phyloP scores from a whole-genome alignment of 2,888 invertebrate genomes.

The Scrobipalpa costella region DNA sequence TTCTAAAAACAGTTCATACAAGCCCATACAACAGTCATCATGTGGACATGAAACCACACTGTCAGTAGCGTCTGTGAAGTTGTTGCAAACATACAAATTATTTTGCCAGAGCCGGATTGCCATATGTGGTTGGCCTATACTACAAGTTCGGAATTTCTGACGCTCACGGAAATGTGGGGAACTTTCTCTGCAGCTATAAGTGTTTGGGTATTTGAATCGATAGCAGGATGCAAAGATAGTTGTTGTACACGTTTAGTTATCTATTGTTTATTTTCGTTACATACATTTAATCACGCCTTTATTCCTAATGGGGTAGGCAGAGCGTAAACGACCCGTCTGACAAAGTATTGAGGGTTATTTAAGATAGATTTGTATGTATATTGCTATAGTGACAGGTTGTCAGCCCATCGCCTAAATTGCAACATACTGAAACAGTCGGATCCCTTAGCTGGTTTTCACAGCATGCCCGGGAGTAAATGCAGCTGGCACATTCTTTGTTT shows the following conservation, averaged over 20 bases:
- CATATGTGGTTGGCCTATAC: conserved; percentile 21
- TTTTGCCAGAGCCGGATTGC: conserved; percentile 25
- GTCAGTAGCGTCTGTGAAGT: conserved; percentile 22
- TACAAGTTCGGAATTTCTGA: conserved; percentile 7
- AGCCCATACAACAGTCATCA: conserved; percentile 15
- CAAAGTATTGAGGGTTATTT: too few species aligned
- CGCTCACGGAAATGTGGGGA: neutral
- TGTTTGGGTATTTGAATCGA: neutral
- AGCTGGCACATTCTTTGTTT: too few species aligned
- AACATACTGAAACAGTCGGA: too few species aligned
- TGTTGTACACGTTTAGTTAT: neutral
- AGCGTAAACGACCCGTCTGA: too few species aligned
- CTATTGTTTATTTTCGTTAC: neutral
- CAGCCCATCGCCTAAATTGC: too few species aligned
- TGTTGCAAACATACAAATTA: conserved; percentile 42
- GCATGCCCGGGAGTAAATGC: too few species aligned
- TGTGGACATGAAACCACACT: conserved; percentile 13
- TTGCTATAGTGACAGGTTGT: too few species aligned
- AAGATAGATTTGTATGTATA: too few species aligned
- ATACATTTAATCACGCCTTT: too few species aligned
- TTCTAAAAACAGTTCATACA: conserved; percentile 14
- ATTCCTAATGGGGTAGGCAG: too few species aligned
- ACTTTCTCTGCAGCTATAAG: neutral
- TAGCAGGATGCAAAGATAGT: neutral
- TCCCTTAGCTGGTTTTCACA: too few species aligned